Percentiles rank a stretch among this genome's conserved stretches.
Conservation (phyloP, 2,888 invertebrate genomes). For the Isotomurus palustris region DNA sequence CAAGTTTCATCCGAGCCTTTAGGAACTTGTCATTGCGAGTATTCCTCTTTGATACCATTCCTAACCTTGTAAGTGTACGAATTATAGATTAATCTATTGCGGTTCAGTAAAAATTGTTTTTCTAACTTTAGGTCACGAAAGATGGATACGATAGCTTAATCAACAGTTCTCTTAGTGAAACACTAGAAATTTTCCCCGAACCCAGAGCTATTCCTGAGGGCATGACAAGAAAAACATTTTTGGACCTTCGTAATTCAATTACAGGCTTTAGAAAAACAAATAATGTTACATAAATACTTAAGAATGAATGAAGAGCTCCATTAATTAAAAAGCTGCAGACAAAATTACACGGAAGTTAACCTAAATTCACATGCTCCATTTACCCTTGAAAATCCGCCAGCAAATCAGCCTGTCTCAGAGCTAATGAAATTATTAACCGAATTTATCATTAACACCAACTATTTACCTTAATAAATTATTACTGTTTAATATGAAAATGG, state of each 20-base stretch:
- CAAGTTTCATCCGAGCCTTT: conserved; percentile 4
- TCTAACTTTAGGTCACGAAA: conserved; percentile 1
- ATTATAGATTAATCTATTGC: background rate
- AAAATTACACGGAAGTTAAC: too few relatives aligned
- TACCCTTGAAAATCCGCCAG: too few relatives aligned
- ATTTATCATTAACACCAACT: too few relatives aligned
- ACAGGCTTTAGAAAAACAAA: background rate
- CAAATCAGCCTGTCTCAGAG: too few relatives aligned
- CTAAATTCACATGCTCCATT: too few relatives aligned
- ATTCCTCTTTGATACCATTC: conserved; percentile 5
- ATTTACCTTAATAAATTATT: too few relatives aligned
- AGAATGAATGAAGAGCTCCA: background rate
- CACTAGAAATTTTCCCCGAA: conserved; percentile 5
- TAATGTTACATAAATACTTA: background rate
- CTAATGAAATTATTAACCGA: too few relatives aligned
- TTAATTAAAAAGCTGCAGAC: background rate
- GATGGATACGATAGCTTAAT: background rate
- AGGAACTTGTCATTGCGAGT: background rate
- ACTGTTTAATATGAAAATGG: too few relatives aligned
- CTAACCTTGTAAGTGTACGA: conserved; percentile 1
- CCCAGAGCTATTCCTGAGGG: background rate
- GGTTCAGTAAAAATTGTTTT: too few relatives aligned
- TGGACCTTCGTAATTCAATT: background rate
- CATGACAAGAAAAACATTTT: background rate
- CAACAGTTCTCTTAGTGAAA: background rate